phyloP scores from a whole-genome alignment of 2,113 vertebrate species.

The Macrotis lagotis region DNA sequence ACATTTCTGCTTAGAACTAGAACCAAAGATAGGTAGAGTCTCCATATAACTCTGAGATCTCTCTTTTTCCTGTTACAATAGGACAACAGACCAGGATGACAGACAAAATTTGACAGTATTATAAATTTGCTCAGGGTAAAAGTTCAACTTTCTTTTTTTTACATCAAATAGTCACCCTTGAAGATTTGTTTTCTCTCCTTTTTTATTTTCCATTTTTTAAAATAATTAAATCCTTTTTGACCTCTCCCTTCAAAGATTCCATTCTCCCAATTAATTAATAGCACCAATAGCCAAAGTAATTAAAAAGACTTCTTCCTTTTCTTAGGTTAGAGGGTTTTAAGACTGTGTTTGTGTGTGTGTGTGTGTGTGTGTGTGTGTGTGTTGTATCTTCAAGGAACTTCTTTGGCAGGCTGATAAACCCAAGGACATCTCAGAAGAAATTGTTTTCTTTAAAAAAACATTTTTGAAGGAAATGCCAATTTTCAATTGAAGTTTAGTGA shows the following conservation, averaged over 20 bases:
- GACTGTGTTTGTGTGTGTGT: background rate
- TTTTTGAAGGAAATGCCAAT: background rate
- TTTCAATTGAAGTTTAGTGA: background rate
- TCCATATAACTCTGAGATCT: background rate
- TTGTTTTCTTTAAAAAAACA: background rate
- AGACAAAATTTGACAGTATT: background rate
- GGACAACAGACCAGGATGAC: background rate
- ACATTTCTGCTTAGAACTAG: background rate
- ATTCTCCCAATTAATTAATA: background rate
- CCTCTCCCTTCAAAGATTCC: background rate
- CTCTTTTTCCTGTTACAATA: background rate
- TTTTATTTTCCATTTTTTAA: background rate
- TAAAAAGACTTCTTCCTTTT: background rate
- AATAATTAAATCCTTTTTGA: background rate
- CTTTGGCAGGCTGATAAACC: background rate
- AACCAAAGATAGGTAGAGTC: background rate
- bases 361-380: background rate
- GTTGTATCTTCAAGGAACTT: background rate
- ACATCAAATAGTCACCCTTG: background rate
- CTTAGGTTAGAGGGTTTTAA: background rate
- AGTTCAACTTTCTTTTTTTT: background rate
- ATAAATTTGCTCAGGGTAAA: background rate
- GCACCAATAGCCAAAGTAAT: background rate
- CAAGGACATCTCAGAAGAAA: background rate
- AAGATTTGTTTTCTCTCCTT: background rate